These are phyloP conservation scores for Panagrolaimus sp. DNA, from an alignment of 1,140 invertebrate species.

Conservation along the genomic window DNA sequence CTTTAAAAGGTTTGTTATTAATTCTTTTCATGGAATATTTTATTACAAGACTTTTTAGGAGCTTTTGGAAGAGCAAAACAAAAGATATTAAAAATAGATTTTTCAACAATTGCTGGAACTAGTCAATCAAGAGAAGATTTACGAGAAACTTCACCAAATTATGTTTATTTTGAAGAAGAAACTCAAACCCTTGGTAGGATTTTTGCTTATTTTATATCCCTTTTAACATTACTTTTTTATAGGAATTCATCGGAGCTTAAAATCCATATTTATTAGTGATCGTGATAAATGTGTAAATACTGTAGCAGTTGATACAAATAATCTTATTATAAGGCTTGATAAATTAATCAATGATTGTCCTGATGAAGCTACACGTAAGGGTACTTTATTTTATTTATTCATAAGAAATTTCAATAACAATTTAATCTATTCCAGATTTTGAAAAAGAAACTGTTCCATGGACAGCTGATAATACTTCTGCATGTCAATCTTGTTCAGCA, in stretches of 20 bases:
- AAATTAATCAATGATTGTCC: slow-evolving; percentile 79
- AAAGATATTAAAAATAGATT: slow-evolving; percentile 16
- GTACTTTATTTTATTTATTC: slow-evolving; percentile 25
- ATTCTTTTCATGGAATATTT: neutral
- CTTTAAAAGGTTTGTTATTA: slow-evolving; percentile 22
- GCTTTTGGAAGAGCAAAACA: slow-evolving; percentile 12
- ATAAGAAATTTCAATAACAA: no score
- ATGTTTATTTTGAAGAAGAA: neutral
- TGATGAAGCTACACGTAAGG: slow-evolving; percentile 73
- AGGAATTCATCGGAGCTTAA: slow-evolving; percentile 1
- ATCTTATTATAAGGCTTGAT: slow-evolving; percentile 83
- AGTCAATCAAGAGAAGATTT: slow-evolving; percentile 1
- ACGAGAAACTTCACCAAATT: neutral
- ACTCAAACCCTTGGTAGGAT: neutral
- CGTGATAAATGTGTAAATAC: slow-evolving; percentile 73
- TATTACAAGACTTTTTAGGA: neutral
- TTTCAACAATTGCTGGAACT: neutral
- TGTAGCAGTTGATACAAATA: slow-evolving; percentile 88
- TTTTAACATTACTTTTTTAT: neutral
- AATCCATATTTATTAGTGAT: slow-evolving; percentile 51
- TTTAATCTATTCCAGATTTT: slow-evolving; percentile 63
- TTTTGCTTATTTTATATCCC: neutral
- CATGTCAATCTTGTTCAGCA: slow-evolving; percentile 84
- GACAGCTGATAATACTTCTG: slow-evolving; percentile 75
- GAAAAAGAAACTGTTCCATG: slow-evolving; percentile 80